Evolutionary conservation across 2,888 invertebrate species (phyloP).

Genomic region (Dilophus febrilis): DNA sequence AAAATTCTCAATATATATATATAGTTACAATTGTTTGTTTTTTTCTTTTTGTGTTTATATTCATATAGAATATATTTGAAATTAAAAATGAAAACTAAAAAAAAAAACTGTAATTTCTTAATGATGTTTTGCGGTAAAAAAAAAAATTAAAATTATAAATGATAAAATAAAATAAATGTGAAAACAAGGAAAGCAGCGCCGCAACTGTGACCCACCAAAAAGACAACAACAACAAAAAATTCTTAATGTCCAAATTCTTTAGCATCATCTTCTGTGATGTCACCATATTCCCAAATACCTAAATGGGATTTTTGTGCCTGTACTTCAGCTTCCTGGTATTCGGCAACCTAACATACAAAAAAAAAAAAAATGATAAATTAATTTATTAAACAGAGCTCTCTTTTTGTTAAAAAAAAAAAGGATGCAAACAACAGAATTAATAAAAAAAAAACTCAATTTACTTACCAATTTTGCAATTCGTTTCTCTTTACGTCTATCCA

Average conservation of each 20-base stretch:
- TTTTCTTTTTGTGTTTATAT: too few relatives aligned
- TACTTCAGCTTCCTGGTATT: slow-evolving; percentile 74
- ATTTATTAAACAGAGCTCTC: slow-evolving; percentile 4
- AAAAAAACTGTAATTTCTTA: too few relatives aligned
- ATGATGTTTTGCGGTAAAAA: too few relatives aligned
- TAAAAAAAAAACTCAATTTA: slow-evolving; percentile 7
- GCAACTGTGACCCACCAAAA: too few relatives aligned
- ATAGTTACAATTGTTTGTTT: too few relatives aligned
- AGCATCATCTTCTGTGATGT: slow-evolving; percentile 44
- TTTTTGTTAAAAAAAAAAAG: background rate
- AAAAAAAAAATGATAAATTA: slow-evolving; percentile 10
- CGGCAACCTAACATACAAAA: slow-evolving; percentile 36
- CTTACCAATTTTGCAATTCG: slow-evolving; percentile 59
- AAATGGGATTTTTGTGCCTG: slow-evolving; percentile 70
- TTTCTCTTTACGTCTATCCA: slow-evolving; percentile 64
- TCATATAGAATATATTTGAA: too few relatives aligned
- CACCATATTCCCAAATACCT: slow-evolving; percentile 97
- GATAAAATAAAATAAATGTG: too few relatives aligned
- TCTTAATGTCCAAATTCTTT: slow-evolving; percentile 21
- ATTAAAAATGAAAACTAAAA: too few relatives aligned
- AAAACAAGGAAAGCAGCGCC: too few relatives aligned
- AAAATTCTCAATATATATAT: too few relatives aligned
- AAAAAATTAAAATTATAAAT: too few relatives aligned
- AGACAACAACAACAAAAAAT: too few relatives aligned
- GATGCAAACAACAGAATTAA: background rate